Evolutionary conservation across 2,113 vertebrate genomes (phyloP).

Genomic region (Ictalurus punctatus): DNA sequence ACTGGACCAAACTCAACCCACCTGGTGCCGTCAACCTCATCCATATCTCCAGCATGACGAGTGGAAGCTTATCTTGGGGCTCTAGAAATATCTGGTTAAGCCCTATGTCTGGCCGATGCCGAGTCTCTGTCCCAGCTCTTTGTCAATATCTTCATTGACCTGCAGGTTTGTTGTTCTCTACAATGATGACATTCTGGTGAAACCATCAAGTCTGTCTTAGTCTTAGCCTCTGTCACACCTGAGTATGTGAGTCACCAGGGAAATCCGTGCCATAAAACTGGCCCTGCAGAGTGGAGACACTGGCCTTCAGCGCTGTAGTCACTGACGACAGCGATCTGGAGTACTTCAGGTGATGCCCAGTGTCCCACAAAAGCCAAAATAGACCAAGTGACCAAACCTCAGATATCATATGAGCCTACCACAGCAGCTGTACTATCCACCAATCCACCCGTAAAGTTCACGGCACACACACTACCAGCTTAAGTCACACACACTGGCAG

Average conservation of each 20-base stretch:
- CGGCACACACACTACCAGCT: neutral
- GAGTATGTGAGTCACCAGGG: neutral
- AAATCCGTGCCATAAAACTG: no score
- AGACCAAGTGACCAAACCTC: neutral
- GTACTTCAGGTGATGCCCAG: neutral
- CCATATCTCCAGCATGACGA: neutral
- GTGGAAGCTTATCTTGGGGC: neutral
- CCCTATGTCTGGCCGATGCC: neutral
- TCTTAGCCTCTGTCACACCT: neutral
- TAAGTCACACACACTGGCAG: neutral
- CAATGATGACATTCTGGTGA: neutral
- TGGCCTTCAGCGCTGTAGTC: no score
- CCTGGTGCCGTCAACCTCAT: no score
- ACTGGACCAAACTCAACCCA: no score
- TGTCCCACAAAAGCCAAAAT: neutral
- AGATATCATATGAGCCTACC: neutral
- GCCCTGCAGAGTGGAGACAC: no score
- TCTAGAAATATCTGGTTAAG: neutral
- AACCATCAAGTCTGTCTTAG: neutral
- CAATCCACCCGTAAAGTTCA: neutral
- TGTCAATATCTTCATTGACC: neutral
- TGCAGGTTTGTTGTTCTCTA: neutral
- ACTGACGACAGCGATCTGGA: neutral
- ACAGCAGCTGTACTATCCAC: neutral
- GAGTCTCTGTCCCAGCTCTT: neutral